Base-by-base conservation (phyloP, 2,888 invertebrate genomes). In the Micoletzkya japonica region DNA sequence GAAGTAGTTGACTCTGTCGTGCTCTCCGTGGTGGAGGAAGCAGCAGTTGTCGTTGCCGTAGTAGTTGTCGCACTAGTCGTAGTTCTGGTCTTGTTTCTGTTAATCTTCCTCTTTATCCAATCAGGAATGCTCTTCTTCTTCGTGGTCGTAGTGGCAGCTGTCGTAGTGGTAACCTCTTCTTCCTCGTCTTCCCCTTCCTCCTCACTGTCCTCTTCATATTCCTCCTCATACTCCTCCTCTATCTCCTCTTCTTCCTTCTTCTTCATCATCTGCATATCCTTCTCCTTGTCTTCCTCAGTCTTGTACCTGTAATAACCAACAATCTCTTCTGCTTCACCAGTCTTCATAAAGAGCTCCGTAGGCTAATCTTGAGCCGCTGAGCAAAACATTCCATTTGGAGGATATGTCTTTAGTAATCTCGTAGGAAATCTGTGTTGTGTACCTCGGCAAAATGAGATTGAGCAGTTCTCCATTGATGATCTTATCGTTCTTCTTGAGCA, bases 401-500 rank as follows among this genome's bases (percentile, higher is more conserved):
- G n/a, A n/a, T 44, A 17, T 44, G 49, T 17, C 49, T 44, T 44
- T 44, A 14, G 49, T 17, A 44, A 44, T 44, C 49, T 44, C 49
- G 49, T 17, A 44, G 49, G 14, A 44, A 44, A 17, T 61, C 32
- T 20, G 14, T 50, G 50, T 49, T 28, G 28, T 36, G 36, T n/a
- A 76, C 76, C 75, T 74, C 44, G 79, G 79, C 20, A 80, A 70
- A n/a, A 80, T 67, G 34, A 76, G 63, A 14, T 74, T 74, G 56
- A 80, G 57, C 49, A 80, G 72, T 32, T 77, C 75, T 28, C 73
- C 77, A 58, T 73, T 78, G 50, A 80, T 80, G 61, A 80, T 80
- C n/a, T 59, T 70, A 59, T 80, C 77, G n/a, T 75, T 75, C 59
- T 77, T 77, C 20, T 39, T 39, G 39, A 52, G 28, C 52, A 39